A percentile compares a stretch with the other conserved stretches of the same genome.
phyloP scores from a whole-genome alignment of 2,113 vertebrate species.

The Craseonycteris thonglongyai region DNA sequence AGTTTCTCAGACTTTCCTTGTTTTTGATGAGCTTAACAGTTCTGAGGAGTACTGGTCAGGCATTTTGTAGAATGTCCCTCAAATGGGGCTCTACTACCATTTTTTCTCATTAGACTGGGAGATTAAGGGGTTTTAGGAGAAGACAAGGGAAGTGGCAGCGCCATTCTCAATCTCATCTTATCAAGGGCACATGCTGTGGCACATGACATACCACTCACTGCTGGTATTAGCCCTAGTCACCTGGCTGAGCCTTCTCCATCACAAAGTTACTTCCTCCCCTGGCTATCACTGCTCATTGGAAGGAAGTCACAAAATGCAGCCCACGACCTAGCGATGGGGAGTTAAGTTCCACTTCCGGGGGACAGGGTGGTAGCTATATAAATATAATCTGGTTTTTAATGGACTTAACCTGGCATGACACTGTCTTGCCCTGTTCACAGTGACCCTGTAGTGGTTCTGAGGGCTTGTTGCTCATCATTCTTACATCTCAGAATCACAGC shows the following conservation, averaged over 20 bases:
- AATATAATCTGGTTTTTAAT: not conserved
- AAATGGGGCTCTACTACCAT: not conserved
- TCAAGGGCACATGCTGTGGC: not conserved
- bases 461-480: not conserved
- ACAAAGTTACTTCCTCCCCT: not conserved
- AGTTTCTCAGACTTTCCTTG: not conserved
- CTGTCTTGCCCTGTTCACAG: not conserved
- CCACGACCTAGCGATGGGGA: not conserved
- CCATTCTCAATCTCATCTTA: not conserved
- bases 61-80: not conserved
- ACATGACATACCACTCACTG: fast-evolving
- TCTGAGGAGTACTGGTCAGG: not conserved
- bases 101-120: not conserved
- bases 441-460: not conserved
- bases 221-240: not conserved
- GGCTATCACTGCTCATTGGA: not conserved
- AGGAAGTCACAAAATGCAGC: not conserved
- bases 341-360: not conserved
- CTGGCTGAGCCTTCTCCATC: not conserved
- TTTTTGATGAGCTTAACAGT: not conserved
- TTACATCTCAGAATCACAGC: not conserved
- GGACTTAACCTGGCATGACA: not conserved
- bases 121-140: not conserved
- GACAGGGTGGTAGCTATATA: not conserved
- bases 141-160: not conserved